These are phyloP conservation scores for Caenorhabditis sp. DNA, from an alignment of 2,888 invertebrate species.

Conservation along the genomic window DNA sequence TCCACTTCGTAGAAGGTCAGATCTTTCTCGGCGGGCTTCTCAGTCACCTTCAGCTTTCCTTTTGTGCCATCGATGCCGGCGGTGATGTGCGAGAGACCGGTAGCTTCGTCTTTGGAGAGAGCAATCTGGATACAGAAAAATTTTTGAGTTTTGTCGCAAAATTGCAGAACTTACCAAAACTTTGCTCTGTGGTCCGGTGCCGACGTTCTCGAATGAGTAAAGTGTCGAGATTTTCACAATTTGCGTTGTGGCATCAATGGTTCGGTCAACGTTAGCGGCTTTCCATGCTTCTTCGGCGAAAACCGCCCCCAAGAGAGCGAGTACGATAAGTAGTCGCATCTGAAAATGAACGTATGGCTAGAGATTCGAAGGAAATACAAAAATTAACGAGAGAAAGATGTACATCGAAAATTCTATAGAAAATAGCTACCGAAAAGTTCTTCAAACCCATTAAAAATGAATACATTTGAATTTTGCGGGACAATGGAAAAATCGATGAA, in stretches of 20 bases:
- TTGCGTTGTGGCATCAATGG: slow-evolving; percentile 75
- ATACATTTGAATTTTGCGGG: not conserved
- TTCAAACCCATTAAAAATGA: too few species aligned
- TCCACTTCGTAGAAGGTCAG: slow-evolving; percentile 68
- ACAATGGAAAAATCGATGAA: not conserved
- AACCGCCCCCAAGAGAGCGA: slow-evolving; percentile 46
- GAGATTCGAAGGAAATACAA: not conserved
- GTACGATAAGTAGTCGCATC: slow-evolving; percentile 42
- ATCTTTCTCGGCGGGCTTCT: slow-evolving; percentile 23
- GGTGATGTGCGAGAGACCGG: slow-evolving; percentile 64
- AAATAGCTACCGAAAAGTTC: too few species aligned
- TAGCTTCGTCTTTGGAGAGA: slow-evolving; percentile 66
- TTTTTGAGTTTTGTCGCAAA: not conserved
- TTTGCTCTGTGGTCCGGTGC: slow-evolving; percentile 60
- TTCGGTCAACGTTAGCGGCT: slow-evolving; percentile 66
- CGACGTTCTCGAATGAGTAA: slow-evolving; percentile 70
- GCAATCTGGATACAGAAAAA: too few species aligned
- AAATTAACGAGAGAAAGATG: not conserved
- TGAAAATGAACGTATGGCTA: too few species aligned
- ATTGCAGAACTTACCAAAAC: slow-evolving; percentile 41
- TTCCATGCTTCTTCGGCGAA: slow-evolving; percentile 54
- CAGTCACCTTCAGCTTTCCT: slow-evolving; percentile 55
- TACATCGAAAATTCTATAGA: not conserved
- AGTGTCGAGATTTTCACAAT: slow-evolving; percentile 69
- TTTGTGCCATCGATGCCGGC: slow-evolving; percentile 63